Evolutionary conservation across 2,888 invertebrate genomes (phyloP).

Genomic region (Pheosia gnoma): DNA sequence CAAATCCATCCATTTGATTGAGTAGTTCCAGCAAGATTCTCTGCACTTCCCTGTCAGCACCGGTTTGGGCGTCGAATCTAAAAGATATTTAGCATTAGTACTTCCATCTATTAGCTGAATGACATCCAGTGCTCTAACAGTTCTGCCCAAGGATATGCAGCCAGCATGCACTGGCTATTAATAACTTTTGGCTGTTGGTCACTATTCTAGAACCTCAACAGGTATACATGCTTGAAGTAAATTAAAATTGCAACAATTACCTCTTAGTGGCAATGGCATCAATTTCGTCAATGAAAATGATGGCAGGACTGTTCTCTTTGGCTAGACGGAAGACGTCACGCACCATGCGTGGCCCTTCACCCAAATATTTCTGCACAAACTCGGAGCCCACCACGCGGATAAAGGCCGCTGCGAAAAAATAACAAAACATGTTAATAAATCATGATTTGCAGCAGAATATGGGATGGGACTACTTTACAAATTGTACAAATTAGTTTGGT

Average conservation of each 20-base stretch:
- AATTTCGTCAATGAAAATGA: slow-evolving; percentile 99
- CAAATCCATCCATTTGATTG: slow-evolving; percentile 99
- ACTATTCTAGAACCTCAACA: background rate
- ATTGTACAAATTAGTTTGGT: no score
- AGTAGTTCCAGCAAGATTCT: slow-evolving; percentile 97
- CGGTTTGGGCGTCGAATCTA: slow-evolving; percentile 98
- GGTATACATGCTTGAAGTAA: background rate
- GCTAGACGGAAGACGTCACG: slow-evolving; percentile 99
- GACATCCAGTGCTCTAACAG: no score
- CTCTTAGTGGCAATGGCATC: slow-evolving; percentile 99
- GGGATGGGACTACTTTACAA: no score
- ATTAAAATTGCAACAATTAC: slow-evolving; percentile 39
- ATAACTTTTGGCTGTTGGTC: no score
- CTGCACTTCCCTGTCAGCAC: slow-evolving; percentile 99
- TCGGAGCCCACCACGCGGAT: slow-evolving; percentile 99
- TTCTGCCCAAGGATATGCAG: no score
- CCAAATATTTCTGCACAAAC: slow-evolving; percentile 99
- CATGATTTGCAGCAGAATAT: no score
- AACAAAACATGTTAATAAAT: background rate
- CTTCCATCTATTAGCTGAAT: no score
- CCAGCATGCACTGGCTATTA: no score
- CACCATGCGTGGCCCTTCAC: slow-evolving; percentile 99
- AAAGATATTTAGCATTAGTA: slow-evolving; percentile 11
- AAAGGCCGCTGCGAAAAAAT: slow-evolving; percentile 90
- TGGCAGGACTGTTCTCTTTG: slow-evolving; percentile 99